These are phyloP conservation scores for Idris sp. DNA, from an alignment of 1,140 invertebrate species.

Conservation along the genomic window DNA sequence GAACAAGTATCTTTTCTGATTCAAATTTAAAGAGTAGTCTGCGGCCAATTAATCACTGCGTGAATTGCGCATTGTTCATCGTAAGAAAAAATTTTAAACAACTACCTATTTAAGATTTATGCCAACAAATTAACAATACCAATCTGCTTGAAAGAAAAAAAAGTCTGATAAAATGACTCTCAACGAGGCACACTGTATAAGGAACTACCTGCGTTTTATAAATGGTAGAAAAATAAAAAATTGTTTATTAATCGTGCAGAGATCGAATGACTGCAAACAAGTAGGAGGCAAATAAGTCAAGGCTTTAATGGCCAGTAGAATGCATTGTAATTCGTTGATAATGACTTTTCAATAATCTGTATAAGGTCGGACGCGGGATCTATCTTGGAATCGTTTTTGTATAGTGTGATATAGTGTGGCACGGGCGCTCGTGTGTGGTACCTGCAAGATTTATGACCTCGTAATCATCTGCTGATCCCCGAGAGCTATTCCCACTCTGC, in stretches of 20 bases:
- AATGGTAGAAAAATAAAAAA: slow-evolving; percentile 38
- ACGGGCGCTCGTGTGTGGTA: slow-evolving; percentile 48
- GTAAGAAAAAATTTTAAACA: slow-evolving; percentile 4
- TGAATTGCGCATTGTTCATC: background rate
- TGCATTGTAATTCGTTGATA: slow-evolving; percentile 58
- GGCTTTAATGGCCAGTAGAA: slow-evolving; percentile 37
- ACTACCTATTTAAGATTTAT: slow-evolving; percentile 15
- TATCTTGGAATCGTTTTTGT: slow-evolving; percentile 49
- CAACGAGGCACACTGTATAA: too few species aligned
- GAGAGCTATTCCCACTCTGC: slow-evolving; percentile 30
- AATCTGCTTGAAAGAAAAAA: too few species aligned
- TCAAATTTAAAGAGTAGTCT: too few species aligned
- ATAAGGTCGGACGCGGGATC: slow-evolving; percentile 49
- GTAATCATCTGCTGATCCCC: slow-evolving; percentile 66
- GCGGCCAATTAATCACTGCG: slow-evolving; percentile 27
- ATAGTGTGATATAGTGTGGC: slow-evolving; percentile 49
- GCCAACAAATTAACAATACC: slow-evolving; percentile 21
- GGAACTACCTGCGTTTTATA: slow-evolving; percentile 21
- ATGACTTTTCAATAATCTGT: slow-evolving; percentile 64
- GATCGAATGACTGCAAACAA: slow-evolving; percentile 5
- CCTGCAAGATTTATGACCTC: slow-evolving; percentile 65
- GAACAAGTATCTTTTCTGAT: too few species aligned
- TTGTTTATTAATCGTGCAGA: slow-evolving; percentile 44
- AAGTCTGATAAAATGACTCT: too few species aligned
- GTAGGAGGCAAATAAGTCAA: slow-evolving; percentile 50